These are phyloP conservation scores for Sympetrum striolatum DNA, from an alignment of 2,888 invertebrate genomes.

Conservation along the genomic window DNA sequence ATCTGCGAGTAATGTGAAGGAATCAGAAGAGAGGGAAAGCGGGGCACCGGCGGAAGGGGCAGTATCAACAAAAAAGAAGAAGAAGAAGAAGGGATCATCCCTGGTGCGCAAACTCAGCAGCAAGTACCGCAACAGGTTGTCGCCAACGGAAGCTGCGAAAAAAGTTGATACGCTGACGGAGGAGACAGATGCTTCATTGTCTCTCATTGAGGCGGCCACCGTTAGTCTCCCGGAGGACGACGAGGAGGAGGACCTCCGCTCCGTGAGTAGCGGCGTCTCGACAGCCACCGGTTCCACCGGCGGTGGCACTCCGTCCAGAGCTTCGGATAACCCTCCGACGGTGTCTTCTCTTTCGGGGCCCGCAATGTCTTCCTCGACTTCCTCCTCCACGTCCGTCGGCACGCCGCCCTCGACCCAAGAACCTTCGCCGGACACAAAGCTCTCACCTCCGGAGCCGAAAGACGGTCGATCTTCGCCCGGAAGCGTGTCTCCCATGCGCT, in stretches of 20 bases:
- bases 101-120: constrained; percentile 49
- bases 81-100: constrained; percentile 47
- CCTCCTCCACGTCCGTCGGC: background rate
- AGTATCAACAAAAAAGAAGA: constrained; percentile 32
- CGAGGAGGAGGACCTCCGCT: constrained; percentile 5
- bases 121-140: constrained; percentile 33
- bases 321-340: background rate
- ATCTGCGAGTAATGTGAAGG: background rate
- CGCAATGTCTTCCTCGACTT: background rate
- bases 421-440: constrained; percentile 59
- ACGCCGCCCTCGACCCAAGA: background rate
- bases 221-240: constrained; percentile 3
- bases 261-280: constrained; percentile 2
- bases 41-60: background rate
- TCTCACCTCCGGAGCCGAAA: constrained; percentile 48
- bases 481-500: constrained; percentile 56
- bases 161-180: background rate
- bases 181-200: background rate
- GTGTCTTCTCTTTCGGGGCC: background rate
- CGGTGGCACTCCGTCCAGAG: background rate
- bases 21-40: background rate
- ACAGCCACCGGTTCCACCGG: background rate
- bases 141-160: background rate
- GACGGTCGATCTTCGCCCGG: background rate
- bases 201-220: background rate